Base-by-base conservation (phyloP, 1,140 invertebrate genomes). In the Solenopsis invicta region DNA sequence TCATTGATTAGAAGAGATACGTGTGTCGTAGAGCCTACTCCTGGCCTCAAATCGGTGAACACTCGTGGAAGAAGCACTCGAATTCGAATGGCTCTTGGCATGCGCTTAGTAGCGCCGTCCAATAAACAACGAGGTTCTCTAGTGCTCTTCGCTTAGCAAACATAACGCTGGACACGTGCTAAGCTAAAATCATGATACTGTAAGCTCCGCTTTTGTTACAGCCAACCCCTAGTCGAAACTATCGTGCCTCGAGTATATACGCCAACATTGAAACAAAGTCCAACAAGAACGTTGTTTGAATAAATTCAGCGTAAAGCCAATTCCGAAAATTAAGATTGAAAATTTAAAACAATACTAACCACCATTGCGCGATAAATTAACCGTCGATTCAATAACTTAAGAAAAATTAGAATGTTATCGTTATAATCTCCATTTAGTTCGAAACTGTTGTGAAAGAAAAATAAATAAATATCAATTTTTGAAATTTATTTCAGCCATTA, bases 151-250 rank as follows among this genome's bases (percentile, higher is more conserved):
- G 59, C 75, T 86, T 93, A 93, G 86, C 91, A 93, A 94, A 94
- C 93, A 94, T 91, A 91, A 94, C 91, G 85, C 84, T 87, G 80
- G 92, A 91, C 95, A 95, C 95, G 95, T 95, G 95, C 93, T 75
- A 93, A 91, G 89, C 92, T 94, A 94, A 95, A 94, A 95, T 95
- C 94, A 94, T 94, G 93, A 95, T 95, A 93, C 92, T 91, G 89
- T 92, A 92, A 92, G 91, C 87, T 91, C 86, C 86, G 88, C 92
- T 93, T 92, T 94, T 93, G 93, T 94, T 93, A 80, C 86, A 45
- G 82, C 41, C 84, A 52, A 89, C 77, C 87, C 89, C 54, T 37
- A 50, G 10, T 45, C 3, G n/a, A 80, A 61, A 88, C 54, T 37
- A 71, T 59, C 62, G 9, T 75, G 80, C 81, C 81, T 92, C 87